These are phyloP conservation scores for Spodoptera littoralis DNA, from an alignment of 2,888 invertebrate genomes.

Conservation along the genomic window DNA sequence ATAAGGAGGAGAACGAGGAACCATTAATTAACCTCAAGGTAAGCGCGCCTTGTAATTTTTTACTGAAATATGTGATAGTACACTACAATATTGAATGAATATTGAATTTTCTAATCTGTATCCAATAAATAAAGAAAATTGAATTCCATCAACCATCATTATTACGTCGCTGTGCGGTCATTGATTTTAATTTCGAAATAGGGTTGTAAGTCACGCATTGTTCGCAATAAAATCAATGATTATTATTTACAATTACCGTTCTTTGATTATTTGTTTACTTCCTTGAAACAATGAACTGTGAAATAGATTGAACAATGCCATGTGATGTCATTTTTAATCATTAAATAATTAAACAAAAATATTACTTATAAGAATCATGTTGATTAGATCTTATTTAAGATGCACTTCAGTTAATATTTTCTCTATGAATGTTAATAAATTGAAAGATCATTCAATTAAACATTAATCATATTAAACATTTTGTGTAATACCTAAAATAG, in stretches of 20 bases:
- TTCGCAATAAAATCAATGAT: neutral
- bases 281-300: too few species aligned
- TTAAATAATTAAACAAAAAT: neutral
- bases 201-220: neutral
- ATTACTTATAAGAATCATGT: neutral
- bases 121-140: conserved; percentile 5
- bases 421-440: conserved; percentile 22
- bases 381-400: too few species aligned
- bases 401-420: neutral
- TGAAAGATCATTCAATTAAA: neutral
- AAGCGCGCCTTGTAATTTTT: conserved; percentile 59
- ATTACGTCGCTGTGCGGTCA: conserved; percentile 11
- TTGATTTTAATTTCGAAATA: conserved; percentile 18
- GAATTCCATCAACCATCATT: conserved; percentile 11
- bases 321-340: neutral
- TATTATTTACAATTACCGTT: too few species aligned
- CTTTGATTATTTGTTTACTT: too few species aligned
- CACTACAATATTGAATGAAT: conserved; percentile 4
- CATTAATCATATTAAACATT: neutral
- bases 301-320: too few species aligned
- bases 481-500: neutral
- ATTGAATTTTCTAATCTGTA: neutral
- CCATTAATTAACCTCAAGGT: conserved; percentile 94
- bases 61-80: conserved; percentile 46
- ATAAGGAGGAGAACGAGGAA: conserved; percentile 92